Base-by-base conservation (phyloP, 2,113 vertebrate genomes). In the Pluvianellus socialis region DNA sequence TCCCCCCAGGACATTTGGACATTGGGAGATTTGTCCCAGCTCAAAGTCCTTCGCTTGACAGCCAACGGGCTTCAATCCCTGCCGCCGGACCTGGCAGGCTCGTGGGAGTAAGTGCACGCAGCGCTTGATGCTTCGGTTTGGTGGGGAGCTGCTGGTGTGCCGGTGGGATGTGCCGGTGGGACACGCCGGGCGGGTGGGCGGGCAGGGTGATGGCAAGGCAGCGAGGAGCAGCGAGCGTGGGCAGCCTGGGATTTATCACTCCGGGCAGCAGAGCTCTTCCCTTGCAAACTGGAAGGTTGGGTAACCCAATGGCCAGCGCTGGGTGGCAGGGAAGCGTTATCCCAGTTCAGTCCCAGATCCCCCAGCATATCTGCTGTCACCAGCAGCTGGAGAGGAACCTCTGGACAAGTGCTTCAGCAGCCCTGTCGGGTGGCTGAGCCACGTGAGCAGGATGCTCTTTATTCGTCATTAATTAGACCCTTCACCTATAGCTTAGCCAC, bases 41-140 rank as follows among this genome's bases (percentile, higher is more conserved):
- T 99, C 53, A 98, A 98, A 91, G 97, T 98, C 35, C 98, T 99
- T 95, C 97, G 98, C 77, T 98, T 99, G 72, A 98, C 98, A 6
- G 98, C 98, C 95, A 99, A 99, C 20, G 74, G 97, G 20, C 98
- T 99, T 59, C 95, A 74, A 49, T 97, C 89, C 22, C 98, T 99
- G 93, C 98, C 99, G 56, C 93, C 76, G 7, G 84, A 98, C 75
- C 92, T 99, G 98, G 96, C 97, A 12, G 62, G 82, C 32, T 50
- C 94, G 3, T 94, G 98, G 62, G 73, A 77, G 99, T 99, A 97
- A 97, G 97, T 13, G 27, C 21, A 9, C 5, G 0, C 10, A 20
- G 53, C 22, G 13, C 23, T 22, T 3, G 21, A 24, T 50, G 49
- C 13, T 13, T 19, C 0, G 1, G 20, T 9, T 66, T 11, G 47